Conservation (phyloP, 2,113 vertebrate species). For the Rhinopithecus roxellana region DNA sequence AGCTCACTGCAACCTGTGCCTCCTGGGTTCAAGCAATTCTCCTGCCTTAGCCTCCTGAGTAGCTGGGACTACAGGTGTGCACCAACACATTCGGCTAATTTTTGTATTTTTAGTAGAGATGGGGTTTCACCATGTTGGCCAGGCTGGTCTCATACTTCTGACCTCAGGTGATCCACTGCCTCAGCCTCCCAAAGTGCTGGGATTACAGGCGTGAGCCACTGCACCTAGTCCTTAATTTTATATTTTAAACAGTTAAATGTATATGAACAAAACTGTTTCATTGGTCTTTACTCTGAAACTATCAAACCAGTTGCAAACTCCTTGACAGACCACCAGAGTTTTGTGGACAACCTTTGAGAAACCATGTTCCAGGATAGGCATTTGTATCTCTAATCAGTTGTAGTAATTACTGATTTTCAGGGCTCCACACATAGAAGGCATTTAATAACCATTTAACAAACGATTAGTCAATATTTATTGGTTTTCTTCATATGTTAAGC, state of each 20-base stretch:
- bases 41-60: too few relatives aligned
- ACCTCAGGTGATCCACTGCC: too few relatives aligned
- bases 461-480: neutral
- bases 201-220: too few relatives aligned
- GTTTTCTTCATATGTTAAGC: neutral
- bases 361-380: neutral
- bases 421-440: neutral
- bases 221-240: neutral
- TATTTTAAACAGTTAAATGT: constrained; percentile 1
- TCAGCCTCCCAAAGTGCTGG: too few relatives aligned
- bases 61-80: too few relatives aligned
- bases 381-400: neutral
- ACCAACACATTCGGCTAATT: too few relatives aligned
- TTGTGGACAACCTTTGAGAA: neutral
- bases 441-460: neutral
- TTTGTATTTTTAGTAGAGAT: too few relatives aligned
- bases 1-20: too few relatives aligned
- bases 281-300: constrained; percentile 29
- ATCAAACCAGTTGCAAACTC: neutral
- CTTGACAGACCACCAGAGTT: neutral
- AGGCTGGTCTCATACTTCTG: too few relatives aligned
- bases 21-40: too few relatives aligned
- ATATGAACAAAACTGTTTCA: neutral
- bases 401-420: neutral
- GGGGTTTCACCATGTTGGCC: too few relatives aligned